phyloP scores from a whole-genome alignment of 2,113 vertebrate species.

The Percina caprodes region DNA sequence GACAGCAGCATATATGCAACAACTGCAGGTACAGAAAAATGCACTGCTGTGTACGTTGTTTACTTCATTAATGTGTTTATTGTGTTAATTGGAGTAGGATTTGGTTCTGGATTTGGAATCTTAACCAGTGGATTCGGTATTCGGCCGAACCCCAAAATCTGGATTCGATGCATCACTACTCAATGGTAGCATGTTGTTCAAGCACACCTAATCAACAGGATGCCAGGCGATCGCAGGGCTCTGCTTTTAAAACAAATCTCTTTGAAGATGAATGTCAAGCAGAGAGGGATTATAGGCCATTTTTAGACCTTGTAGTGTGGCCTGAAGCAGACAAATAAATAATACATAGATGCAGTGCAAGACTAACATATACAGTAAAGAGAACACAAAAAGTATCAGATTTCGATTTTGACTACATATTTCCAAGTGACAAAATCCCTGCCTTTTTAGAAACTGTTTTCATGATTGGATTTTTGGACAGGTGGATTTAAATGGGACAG shows the following conservation, averaged over 20 bases:
- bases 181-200: constrained; percentile 48
- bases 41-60: no score
- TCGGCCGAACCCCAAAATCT: no score
- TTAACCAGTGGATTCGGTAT: no score
- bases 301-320: constrained; percentile 64
- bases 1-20: no score
- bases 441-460: constrained; percentile 8
- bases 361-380: background rate
- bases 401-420: background rate
- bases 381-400: constrained; percentile 10
- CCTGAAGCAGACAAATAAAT: constrained; percentile 51
- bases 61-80: no score
- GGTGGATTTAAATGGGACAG: constrained; percentile 27
- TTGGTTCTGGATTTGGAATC: no score
- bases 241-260: constrained; percentile 67
- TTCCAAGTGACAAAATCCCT: background rate
- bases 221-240: constrained; percentile 29
- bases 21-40: no score
- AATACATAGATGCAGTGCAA: constrained; percentile 22
- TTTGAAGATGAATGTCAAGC: constrained; percentile 73
- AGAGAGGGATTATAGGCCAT: constrained; percentile 63
- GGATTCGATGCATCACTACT: no score
- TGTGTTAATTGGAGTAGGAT: no score
- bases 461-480: constrained; percentile 22
- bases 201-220: constrained; percentile 57